phyloP scores from a whole-genome alignment of 2,797 vertebrate genomes.

The Intellagama lesueurii region DNA sequence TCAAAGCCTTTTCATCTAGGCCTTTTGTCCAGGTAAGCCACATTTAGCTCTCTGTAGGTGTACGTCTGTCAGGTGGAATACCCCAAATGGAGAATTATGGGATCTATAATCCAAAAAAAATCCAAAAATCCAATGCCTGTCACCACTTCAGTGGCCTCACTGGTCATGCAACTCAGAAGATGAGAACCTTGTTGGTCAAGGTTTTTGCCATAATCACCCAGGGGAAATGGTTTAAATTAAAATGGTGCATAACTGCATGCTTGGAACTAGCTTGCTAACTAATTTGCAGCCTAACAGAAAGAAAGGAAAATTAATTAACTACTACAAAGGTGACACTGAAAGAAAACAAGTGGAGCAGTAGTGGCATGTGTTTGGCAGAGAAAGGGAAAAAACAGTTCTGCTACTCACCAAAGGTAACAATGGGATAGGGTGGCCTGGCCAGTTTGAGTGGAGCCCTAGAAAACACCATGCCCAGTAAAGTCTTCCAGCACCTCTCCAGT shows the following conservation, averaged over 20 bases:
- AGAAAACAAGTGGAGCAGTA: neutral
- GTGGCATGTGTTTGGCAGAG: neutral
- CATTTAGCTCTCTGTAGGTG: too few species aligned
- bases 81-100: too few species aligned
- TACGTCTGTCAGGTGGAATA: too few species aligned
- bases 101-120: too few species aligned
- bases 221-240: neutral
- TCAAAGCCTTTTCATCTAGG: too few species aligned
- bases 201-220: neutral
- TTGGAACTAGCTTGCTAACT: too few species aligned
- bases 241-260: neutral
- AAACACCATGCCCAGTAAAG: neutral
- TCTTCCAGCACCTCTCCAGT: constrained; percentile 17
- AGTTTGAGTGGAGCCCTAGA: neutral
- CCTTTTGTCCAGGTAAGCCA: too few species aligned
- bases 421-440: neutral
- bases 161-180: neutral
- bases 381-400: neutral
- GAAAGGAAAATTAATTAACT: neutral
- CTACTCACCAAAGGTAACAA: neutral
- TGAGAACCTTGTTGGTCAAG: neutral
- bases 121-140: neutral
- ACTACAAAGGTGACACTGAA: neutral
- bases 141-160: neutral
- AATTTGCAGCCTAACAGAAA: too few species aligned